phyloP scores from a whole-genome alignment of 2,797 vertebrate species.

The Arctocebus calabarensis region DNA sequence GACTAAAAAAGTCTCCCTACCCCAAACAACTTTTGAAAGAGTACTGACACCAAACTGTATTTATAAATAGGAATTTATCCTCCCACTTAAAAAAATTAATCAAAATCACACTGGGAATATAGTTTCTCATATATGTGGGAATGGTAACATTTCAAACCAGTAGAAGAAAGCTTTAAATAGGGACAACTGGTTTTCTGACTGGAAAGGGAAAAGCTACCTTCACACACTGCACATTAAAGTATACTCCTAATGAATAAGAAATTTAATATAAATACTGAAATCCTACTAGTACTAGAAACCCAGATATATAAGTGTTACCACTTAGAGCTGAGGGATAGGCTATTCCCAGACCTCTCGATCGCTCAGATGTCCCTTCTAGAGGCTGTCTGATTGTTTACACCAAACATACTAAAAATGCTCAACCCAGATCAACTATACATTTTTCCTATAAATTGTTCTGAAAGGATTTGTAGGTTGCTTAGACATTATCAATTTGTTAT shows the following conservation, averaged over 20 bases:
- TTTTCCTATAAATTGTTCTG: background rate
- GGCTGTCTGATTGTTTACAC: background rate
- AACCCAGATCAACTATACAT: background rate
- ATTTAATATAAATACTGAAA: constrained; percentile 24
- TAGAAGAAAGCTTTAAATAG: background rate
- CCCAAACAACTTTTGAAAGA: background rate
- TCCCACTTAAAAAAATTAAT: background rate
- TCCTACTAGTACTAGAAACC: background rate
- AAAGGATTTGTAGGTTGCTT: constrained; percentile 9
- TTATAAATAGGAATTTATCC: background rate
- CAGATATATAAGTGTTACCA: background rate
- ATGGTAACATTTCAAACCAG: background rate
- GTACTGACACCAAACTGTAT: background rate
- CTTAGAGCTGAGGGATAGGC: background rate
- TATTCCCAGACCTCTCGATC: background rate
- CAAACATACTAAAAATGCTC: background rate
- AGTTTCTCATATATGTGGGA: background rate
- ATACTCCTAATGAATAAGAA: background rate
- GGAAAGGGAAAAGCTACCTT: background rate
- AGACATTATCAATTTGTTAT: background rate
- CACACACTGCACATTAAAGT: background rate
- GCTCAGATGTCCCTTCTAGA: background rate
- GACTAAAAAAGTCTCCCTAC: background rate
- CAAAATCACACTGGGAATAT: background rate
- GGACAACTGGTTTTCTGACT: background rate